Evolutionary conservation across 1,140 invertebrate species (phyloP).

Genomic region (Agrypnia vestita): DNA sequence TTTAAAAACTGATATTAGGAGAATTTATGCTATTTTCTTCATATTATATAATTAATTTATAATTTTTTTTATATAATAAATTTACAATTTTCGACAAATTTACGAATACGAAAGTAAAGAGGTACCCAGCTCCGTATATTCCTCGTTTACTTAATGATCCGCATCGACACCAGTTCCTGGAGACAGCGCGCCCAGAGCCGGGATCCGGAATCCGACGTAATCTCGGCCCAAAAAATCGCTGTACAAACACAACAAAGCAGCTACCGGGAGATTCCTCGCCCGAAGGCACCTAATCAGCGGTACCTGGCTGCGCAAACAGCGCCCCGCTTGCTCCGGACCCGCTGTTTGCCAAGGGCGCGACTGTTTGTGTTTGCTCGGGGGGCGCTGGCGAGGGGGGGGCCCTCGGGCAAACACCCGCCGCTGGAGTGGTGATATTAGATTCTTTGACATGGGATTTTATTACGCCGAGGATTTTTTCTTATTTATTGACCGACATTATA

Average conservation of each 20-base stretch:
- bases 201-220: not conserved
- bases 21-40: too few relatives aligned
- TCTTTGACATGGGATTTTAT: constrained; percentile 45
- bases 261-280: constrained; percentile 19
- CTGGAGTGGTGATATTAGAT: constrained; percentile 47
- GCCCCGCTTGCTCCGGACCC: constrained; percentile 37
- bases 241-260: constrained; percentile 33
- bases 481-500: constrained; percentile 42
- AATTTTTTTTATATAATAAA: too few relatives aligned
- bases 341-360: constrained; percentile 56
- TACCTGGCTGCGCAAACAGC: constrained; percentile 16
- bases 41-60: too few relatives aligned
- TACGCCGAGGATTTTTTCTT: constrained; percentile 18
- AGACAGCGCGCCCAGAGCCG: too few relatives aligned
- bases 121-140: too few relatives aligned
- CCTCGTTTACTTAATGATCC: too few relatives aligned
- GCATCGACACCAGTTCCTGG: too few relatives aligned
- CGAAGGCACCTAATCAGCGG: constrained; percentile 37
- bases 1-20: too few relatives aligned
- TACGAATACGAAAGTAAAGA: too few relatives aligned
- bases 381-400: not conserved
- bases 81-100: too few relatives aligned
- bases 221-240: constrained; percentile 6
- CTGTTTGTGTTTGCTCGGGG: constrained; percentile 55
- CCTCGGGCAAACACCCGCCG: constrained; percentile 28